Percentiles rank a stretch among this genome's conserved stretches.
Conservation (phyloP, 2,888 invertebrate genomes). For the Arrhopalites spinosus region DNA sequence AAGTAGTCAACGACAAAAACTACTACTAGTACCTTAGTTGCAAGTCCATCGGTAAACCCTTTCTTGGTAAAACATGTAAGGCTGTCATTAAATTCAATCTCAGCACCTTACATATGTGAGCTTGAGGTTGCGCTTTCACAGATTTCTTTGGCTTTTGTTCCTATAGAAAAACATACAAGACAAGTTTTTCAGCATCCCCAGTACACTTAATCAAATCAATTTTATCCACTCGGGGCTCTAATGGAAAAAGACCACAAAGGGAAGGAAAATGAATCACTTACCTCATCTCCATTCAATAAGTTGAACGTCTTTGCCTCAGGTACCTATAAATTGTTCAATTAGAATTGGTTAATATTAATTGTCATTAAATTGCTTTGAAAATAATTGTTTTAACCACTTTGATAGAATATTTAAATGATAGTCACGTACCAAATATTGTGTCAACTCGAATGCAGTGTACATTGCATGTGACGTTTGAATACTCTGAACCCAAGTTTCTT, state of each 20-base stretch:
- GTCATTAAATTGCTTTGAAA: too few relatives aligned
- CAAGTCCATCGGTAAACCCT: conserved; percentile 52
- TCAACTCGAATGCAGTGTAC: conserved; percentile 69
- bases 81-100: conserved; percentile 51
- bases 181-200: background rate
- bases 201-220: too few relatives aligned
- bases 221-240: background rate
- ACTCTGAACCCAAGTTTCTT: conserved; percentile 64
- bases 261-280: background rate
- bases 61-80: conserved; percentile 48
- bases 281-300: conserved; percentile 57
- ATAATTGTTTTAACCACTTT: too few relatives aligned
- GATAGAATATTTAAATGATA: too few relatives aligned
- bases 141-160: conserved; percentile 8
- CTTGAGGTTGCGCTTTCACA: conserved; percentile 39
- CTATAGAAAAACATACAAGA: conserved; percentile 8
- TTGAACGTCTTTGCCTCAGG: conserved; percentile 70
- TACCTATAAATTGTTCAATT: too few relatives aligned
- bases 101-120: conserved; percentile 52
- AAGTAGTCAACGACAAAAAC: too few relatives aligned
- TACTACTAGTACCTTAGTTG: too few relatives aligned
- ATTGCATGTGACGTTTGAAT: conserved; percentile 67
- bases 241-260: conserved; percentile 1
- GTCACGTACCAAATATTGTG: conserved; percentile 74
- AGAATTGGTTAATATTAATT: too few relatives aligned